phyloP scores from a whole-genome alignment of 2,797 vertebrate species.

The Orientallactaga sibirica region DNA sequence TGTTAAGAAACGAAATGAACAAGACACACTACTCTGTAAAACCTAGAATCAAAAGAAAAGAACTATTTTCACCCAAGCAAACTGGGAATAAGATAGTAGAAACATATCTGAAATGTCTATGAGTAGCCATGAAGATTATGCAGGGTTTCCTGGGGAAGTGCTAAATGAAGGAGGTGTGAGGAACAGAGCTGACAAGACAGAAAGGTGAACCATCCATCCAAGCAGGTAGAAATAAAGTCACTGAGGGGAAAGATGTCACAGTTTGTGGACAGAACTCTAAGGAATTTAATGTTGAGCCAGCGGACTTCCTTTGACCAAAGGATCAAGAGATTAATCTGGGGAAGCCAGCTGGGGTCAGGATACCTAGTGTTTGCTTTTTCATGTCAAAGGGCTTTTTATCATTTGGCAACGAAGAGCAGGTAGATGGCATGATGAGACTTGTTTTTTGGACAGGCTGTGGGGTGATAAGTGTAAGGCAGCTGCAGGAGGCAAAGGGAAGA shows the following conservation, averaged over 20 bases:
- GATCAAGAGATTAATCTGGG: neutral
- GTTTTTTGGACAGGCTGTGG: neutral
- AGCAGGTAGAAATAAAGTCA: neutral
- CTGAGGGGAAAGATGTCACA: accelerated
- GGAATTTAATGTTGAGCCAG: neutral
- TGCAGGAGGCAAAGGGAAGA: neutral
- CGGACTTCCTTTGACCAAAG: neutral
- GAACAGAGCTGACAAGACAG: neutral
- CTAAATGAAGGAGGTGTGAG: neutral
- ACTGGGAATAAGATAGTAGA: neutral
- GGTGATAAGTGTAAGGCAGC: accelerated
- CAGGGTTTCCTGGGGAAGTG: neutral
- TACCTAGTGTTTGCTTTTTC: neutral
- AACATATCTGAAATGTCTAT: accelerated
- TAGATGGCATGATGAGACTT: neutral
- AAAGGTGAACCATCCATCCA: neutral
- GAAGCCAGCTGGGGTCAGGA: accelerated
- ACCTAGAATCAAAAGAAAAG: neutral
- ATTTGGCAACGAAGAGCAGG: neutral
- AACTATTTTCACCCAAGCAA: neutral
- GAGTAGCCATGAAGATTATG: neutral
- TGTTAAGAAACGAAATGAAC: neutral
- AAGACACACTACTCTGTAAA: neutral
- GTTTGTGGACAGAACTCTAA: neutral
- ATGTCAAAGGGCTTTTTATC: neutral